Evolutionary conservation across 2,888 invertebrate species (phyloP).

Genomic region (Allacma fusca): DNA sequence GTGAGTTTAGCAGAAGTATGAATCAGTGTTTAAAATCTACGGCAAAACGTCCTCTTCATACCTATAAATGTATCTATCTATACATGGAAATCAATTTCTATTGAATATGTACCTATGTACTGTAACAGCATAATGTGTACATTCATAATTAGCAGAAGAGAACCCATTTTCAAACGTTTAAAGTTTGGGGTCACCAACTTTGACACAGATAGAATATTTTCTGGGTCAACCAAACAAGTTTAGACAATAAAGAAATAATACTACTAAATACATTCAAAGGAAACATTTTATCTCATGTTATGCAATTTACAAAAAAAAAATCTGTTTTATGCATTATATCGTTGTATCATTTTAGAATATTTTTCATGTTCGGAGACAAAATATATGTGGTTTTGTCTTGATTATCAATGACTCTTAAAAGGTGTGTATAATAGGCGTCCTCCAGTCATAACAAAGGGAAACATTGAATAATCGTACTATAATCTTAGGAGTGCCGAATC

Average conservation of each 20-base stretch:
- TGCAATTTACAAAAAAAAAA: neutral
- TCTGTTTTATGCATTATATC: neutral
- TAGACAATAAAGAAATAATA: conserved; percentile 21
- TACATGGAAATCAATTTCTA: neutral
- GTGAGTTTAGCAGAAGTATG: neutral
- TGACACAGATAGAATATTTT: conserved; percentile 7
- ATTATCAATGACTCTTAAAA: too few species aligned
- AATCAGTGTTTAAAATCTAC: neutral
- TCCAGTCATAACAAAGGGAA: too few species aligned
- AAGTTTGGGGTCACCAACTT: conserved; percentile 6
- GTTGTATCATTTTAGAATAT: neutral
- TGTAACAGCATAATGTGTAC: neutral
- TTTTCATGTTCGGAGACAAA: too few species aligned
- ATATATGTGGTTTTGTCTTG: too few species aligned
- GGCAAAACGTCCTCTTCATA: neutral
- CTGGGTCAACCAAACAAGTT: neutral
- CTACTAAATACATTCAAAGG: neutral
- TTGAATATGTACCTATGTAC: neutral
- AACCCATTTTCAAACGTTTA: conserved; percentile 1
- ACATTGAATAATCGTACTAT: too few species aligned
- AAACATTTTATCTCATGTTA: neutral
- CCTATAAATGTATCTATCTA: neutral
- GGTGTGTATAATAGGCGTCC: too few species aligned
- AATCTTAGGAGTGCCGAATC: too few species aligned
- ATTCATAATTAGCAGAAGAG: neutral